Conservation (phyloP, 1,140 invertebrate genomes). For the Magallana angulata region DNA sequence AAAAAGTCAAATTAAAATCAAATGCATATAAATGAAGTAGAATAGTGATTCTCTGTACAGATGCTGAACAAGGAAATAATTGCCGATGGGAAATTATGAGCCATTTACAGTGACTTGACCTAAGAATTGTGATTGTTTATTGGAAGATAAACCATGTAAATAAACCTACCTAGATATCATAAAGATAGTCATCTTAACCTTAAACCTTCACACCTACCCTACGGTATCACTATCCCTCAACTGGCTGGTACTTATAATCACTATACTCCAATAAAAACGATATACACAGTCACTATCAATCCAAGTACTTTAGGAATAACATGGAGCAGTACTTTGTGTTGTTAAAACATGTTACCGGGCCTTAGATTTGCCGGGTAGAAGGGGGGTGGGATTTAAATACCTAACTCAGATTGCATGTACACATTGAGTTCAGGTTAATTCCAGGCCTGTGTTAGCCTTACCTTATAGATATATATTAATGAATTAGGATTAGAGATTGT, state of each 20-base stretch:
- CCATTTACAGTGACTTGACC: too few relatives aligned
- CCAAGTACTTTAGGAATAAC: too few relatives aligned
- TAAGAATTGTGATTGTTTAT: too few relatives aligned
- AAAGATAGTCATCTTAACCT: neutral
- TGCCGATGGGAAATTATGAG: too few relatives aligned
- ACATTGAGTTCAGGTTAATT: neutral
- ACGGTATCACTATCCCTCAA: neutral
- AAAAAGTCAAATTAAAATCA: too few relatives aligned
- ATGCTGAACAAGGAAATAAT: too few relatives aligned
- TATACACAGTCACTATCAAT: too few relatives aligned
- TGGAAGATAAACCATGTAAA: too few relatives aligned
- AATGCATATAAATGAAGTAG: too few relatives aligned
- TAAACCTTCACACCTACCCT: neutral
- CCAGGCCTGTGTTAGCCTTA: neutral
- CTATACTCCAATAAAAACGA: too few relatives aligned
- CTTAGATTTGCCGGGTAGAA: neutral
- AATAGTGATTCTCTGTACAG: too few relatives aligned
- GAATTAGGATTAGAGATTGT: neutral
- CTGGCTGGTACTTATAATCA: neutral
- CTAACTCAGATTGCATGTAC: neutral
- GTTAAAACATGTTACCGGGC: constrained; percentile 4
- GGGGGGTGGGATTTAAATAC: neutral
- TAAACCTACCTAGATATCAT: neutral
- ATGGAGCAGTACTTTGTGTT: neutral
- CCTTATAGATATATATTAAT: neutral